Percentiles rank a stretch among this genome's conserved stretches.
Conservation (phyloP, 2,888 invertebrate genomes). For the Dynastes maya region DNA sequence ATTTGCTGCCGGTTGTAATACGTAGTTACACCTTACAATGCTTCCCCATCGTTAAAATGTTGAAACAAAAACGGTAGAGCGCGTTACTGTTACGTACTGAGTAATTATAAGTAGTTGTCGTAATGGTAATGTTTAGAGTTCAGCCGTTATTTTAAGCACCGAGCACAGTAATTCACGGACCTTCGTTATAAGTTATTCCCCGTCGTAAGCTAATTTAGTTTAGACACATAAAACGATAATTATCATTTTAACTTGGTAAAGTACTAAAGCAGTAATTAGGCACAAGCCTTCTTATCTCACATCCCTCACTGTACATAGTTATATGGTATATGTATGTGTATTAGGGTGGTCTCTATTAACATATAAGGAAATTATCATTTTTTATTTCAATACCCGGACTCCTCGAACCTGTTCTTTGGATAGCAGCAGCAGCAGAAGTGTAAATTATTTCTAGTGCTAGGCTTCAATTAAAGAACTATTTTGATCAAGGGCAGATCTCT, state of each 20-base stretch:
- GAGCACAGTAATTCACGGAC: conserved; percentile 35
- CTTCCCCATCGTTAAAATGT: conserved; percentile 17
- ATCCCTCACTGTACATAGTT: too few species aligned
- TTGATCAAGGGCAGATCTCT: too few species aligned
- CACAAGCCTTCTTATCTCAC: conserved; percentile 19
- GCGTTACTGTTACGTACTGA: conserved; percentile 2
- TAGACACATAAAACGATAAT: conserved; percentile 48
- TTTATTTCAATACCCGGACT: too few species aligned
- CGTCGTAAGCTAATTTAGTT: conserved; percentile 44
- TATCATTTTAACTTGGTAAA: conserved; percentile 47
- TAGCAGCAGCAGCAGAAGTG: too few species aligned
- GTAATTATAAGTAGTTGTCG: conserved; percentile 41
- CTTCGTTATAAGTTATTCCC: conserved; percentile 18
- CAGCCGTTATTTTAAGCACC: conserved; percentile 36
- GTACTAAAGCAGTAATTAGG: conserved; percentile 25
- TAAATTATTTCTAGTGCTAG: too few species aligned
- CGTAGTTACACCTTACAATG: conserved; percentile 10
- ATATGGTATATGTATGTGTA: too few species aligned
- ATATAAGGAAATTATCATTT: too few species aligned
- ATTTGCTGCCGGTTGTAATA: conserved; percentile 5
- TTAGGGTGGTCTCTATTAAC: too few species aligned
- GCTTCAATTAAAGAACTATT: too few species aligned
- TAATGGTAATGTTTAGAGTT: conserved; percentile 38
- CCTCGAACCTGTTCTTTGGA: too few species aligned
- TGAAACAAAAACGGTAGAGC: conserved; percentile 30